Evolutionary conservation across 2,888 invertebrate genomes (phyloP).

Genomic region (Cerastoderma edule): DNA sequence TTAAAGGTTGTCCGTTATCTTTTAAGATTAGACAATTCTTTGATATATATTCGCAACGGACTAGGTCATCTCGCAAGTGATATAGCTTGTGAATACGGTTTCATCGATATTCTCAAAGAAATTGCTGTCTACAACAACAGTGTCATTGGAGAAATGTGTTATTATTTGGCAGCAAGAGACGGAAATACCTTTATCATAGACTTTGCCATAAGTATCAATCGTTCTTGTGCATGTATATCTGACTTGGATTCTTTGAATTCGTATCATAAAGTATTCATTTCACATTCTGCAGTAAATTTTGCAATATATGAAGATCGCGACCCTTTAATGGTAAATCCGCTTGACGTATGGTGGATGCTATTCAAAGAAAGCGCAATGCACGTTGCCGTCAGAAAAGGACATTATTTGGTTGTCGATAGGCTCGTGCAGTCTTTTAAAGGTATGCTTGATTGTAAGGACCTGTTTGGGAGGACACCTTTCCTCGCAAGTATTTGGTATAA

Average conservation of each 20-base stretch:
- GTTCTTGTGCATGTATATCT: no score
- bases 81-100: slow-evolving; percentile 5
- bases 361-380: neutral
- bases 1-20: neutral
- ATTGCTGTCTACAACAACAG: neutral
- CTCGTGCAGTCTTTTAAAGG: neutral
- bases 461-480: neutral
- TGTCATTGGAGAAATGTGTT: neutral
- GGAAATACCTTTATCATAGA: neutral
- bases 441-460: neutral
- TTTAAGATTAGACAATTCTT: neutral
- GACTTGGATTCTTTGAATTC: no score
- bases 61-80: neutral
- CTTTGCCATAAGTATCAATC: neutral
- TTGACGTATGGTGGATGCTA: neutral
- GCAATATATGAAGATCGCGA: no score
- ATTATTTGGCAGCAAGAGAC: slow-evolving; percentile 1
- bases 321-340: no score
- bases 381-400: neutral
- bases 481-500: neutral
- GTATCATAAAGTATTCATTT: no score
- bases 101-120: neutral
- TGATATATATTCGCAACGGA: neutral
- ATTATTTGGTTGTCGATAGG: neutral
- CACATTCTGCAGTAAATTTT: no score